Evolutionary conservation across 2,888 invertebrate species (phyloP).

Genomic region (Drosophila infuscata): DNA sequence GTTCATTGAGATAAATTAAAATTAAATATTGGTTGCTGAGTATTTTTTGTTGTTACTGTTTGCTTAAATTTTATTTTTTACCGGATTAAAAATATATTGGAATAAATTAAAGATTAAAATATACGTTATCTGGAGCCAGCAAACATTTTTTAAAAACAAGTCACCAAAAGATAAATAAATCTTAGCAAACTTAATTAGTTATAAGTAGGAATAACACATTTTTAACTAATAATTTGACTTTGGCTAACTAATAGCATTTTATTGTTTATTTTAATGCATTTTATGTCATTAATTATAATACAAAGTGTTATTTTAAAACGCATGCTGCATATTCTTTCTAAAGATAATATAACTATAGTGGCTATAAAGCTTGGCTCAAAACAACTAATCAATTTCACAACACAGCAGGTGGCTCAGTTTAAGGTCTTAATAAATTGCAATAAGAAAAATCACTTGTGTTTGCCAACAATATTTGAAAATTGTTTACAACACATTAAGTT

Average conservation of each 20-base stretch:
- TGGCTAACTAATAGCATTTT: neutral
- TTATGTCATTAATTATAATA: neutral
- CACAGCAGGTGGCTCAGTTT: slow-evolving; percentile 11
- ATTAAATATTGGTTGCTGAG: no score
- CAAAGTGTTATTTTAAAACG: neutral
- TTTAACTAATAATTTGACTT: neutral
- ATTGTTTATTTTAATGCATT: neutral
- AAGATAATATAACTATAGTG: slow-evolving; percentile 4
- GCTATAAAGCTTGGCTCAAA: neutral
- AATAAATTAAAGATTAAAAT: no score
- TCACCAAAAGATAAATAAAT: no score
- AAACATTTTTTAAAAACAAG: no score
- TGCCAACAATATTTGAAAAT: slow-evolving; percentile 29
- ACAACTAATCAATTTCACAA: slow-evolving; percentile 34
- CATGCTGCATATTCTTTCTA: neutral
- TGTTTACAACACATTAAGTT: slow-evolving; percentile 25
- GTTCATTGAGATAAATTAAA: no score
- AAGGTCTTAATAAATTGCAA: slow-evolving; percentile 26
- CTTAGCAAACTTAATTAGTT: neutral
- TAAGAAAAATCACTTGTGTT: slow-evolving; percentile 28
- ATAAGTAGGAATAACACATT: neutral
- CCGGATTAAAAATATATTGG: no score
- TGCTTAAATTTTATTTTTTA: no score
- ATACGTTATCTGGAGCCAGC: no score
- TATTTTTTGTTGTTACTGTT: no score